Conservation (phyloP, 2,797 vertebrate species). For the Coregonus suidteri region DNA sequence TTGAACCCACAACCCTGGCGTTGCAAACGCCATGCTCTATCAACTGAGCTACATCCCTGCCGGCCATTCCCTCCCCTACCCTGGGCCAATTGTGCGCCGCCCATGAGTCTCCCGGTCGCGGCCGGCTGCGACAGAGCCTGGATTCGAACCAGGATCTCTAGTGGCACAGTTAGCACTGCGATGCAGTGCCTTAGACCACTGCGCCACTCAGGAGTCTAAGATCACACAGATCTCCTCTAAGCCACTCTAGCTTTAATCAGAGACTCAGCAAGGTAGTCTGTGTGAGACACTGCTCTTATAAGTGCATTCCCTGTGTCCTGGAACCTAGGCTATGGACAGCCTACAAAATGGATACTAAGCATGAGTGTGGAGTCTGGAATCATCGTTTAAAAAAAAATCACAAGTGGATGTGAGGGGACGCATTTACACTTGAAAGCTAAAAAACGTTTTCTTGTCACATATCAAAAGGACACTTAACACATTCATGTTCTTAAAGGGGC, state of each 20-base stretch:
- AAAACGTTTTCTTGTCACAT: neutral
- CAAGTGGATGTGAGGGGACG: neutral
- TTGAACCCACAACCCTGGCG: too few species aligned
- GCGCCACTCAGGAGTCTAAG: too few species aligned
- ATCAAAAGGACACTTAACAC: neutral
- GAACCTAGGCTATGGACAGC: neutral
- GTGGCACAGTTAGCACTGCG: too few species aligned
- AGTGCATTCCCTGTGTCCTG: neutral
- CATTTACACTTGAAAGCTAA: neutral
- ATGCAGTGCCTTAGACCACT: too few species aligned
- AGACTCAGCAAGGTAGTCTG: neutral
- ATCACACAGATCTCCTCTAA: neutral
- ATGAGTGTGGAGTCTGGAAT: neutral
- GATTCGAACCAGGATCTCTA: too few species aligned
- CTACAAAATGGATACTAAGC: neutral
- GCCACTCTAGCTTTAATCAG: neutral
- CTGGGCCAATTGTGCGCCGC: too few species aligned
- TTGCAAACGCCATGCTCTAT: too few species aligned
- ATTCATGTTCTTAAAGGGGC: neutral
- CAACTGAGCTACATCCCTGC: too few species aligned
- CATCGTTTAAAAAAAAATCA: neutral
- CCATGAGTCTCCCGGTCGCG: too few species aligned
- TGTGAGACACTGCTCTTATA: neutral
- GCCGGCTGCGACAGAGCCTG: too few species aligned
- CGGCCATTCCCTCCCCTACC: too few species aligned